Conservation (phyloP, 2,113 vertebrate species). For the Tyto alba region DNA sequence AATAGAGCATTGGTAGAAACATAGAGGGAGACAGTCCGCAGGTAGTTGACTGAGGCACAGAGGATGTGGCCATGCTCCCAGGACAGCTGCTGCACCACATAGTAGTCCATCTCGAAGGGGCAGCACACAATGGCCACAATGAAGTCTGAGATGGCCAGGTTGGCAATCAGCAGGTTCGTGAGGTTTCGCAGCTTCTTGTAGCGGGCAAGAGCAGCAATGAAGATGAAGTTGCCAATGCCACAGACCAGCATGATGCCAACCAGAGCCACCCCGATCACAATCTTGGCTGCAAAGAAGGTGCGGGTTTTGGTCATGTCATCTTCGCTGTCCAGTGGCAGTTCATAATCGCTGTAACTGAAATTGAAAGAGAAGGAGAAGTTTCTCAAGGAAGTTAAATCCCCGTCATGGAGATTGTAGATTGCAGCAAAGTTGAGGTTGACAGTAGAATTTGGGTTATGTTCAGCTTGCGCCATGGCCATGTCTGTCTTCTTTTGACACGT, state of each 20-base stretch:
- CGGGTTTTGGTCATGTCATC: conserved; percentile 87
- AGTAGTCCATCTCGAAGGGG: conserved; percentile 97
- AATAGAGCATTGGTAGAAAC: conserved; percentile 95
- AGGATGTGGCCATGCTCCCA: conserved; percentile 90
- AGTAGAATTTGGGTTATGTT: neutral
- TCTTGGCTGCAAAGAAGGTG: conserved; percentile 89
- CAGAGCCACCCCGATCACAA: conserved; percentile 83
- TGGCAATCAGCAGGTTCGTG: conserved; percentile 95
- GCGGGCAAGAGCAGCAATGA: conserved; percentile 85
- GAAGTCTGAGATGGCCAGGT: conserved; percentile 94
- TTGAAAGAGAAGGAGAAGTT: conserved; percentile 70
- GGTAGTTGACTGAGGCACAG: conserved; percentile 91
- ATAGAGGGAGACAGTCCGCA: conserved; percentile 89
- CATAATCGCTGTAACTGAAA: conserved; percentile 83
- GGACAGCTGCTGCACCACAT: conserved; percentile 90
- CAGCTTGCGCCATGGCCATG: conserved; percentile 58
- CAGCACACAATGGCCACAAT: conserved; percentile 94
- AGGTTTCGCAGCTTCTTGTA: conserved; percentile 94
- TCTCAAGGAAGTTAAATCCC: conserved; percentile 34
- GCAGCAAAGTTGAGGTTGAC: conserved; percentile 53
- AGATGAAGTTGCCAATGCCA: conserved; percentile 87
- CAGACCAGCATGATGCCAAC: conserved; percentile 92
- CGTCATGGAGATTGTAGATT: conserved; percentile 47
- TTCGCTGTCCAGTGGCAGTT: conserved; percentile 80
- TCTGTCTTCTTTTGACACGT: neutral